Percentiles rank a stretch among this genome's conserved stretches.
Evolutionary conservation across 2,888 invertebrate genomes (phyloP).

Genomic region (Syrista parreyssii): DNA sequence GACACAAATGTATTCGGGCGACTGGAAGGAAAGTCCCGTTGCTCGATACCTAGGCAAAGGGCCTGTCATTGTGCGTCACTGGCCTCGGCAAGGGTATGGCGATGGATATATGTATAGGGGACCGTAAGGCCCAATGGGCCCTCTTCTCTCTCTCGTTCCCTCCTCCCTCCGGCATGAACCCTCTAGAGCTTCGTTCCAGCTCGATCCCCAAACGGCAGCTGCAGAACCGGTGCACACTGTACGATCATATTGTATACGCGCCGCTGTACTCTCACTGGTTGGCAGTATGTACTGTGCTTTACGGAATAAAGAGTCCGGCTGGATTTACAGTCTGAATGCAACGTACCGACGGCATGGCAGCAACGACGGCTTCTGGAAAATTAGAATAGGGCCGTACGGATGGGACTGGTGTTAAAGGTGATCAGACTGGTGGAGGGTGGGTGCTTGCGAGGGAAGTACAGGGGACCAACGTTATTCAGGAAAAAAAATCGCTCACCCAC

Average conservation of each 20-base stretch:
- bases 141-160: slow-evolving; percentile 10
- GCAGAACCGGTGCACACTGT: slow-evolving; percentile 44
- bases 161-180: slow-evolving; percentile 21
- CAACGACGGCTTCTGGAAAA: background rate
- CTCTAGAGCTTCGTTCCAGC: slow-evolving; percentile 29
- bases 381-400: background rate
- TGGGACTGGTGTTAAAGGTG: background rate
- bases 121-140: background rate
- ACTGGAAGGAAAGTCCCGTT: background rate
- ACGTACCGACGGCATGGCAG: background rate
- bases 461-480: background rate
- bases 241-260: slow-evolving; percentile 55
- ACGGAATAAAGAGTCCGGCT: slow-evolving; percentile 15
- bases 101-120: background rate
- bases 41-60: background rate
- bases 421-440: no score
- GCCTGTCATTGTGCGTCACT: background rate
- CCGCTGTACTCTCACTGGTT: background rate
- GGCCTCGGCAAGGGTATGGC: background rate
- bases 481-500: background rate
- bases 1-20: no score
- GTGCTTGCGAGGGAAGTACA: background rate
- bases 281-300: slow-evolving; percentile 10
- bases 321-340: slow-evolving; percentile 11
- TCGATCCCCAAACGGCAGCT: slow-evolving; percentile 38